A percentile compares a stretch with the other conserved stretches of the same genome.
These are phyloP conservation scores for Mesochorus sp. DNA, from an alignment of 2,888 invertebrate species.

Conservation along the genomic window DNA sequence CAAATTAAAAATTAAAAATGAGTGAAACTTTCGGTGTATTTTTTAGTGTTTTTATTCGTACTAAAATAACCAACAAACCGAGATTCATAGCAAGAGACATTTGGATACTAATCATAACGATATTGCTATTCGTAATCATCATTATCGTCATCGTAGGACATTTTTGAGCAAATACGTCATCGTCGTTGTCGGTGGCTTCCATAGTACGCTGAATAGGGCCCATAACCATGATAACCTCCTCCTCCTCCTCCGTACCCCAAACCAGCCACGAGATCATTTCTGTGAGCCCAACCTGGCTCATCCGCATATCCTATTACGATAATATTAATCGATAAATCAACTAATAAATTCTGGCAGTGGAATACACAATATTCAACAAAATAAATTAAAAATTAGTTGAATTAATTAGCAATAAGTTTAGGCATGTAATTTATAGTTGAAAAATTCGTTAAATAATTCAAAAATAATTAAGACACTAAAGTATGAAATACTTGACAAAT, in stretches of 20 bases:
- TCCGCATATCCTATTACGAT: slow-evolving; percentile 74
- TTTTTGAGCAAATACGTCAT: slow-evolving; percentile 30
- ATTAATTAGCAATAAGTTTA: too few species aligned
- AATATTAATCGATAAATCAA: slow-evolving; percentile 1
- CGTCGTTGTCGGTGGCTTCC: slow-evolving; percentile 63
- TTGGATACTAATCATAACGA: neutral
- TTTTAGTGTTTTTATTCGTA: slow-evolving; percentile 28
- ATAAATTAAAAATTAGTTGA: too few species aligned
- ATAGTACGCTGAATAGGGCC: slow-evolving; percentile 62
- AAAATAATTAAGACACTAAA: too few species aligned
- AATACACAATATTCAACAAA: too few species aligned
- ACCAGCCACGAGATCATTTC: slow-evolving; percentile 72
- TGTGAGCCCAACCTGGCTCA: slow-evolving; percentile 76
- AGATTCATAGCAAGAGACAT: neutral
- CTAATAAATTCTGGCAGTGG: too few species aligned
- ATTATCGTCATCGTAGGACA: neutral
- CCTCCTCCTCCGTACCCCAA: slow-evolving; percentile 50
- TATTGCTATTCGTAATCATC: neutral
- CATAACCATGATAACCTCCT: slow-evolving; percentile 66
- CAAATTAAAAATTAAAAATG: too few species aligned
- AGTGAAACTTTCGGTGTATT: slow-evolving; percentile 4
- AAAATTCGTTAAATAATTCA: too few species aligned
- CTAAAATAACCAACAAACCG: slow-evolving; percentile 2
- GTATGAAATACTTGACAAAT: too few species aligned
- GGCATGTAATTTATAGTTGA: too few species aligned